Evolutionary conservation across 2,113 vertebrate species (phyloP).

Genomic region (Stegastes partitus): DNA sequence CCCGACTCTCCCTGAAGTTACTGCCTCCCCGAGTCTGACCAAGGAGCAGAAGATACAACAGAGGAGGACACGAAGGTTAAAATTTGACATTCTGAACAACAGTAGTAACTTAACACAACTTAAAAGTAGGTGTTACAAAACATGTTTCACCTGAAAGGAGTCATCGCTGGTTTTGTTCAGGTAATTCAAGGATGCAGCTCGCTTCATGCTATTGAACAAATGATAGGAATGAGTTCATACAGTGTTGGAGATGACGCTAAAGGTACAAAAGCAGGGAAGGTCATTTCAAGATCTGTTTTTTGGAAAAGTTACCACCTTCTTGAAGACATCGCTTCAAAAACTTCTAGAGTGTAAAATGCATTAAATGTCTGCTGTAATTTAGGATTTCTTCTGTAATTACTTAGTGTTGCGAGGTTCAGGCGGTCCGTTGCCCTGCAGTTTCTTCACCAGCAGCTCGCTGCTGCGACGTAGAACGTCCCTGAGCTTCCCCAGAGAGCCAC

Average conservation of each 20-base stretch:
- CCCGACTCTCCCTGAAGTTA: conserved; percentile 78
- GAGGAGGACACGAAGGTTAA: neutral
- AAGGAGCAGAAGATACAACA: conserved; percentile 1
- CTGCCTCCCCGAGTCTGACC: conserved; percentile 66
- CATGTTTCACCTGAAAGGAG: conserved; percentile 88
- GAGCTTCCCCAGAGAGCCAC: conserved; percentile 94
- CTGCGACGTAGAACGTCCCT: conserved; percentile 93
- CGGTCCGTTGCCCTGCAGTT: conserved; percentile 92
- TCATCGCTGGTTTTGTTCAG: conserved; percentile 91
- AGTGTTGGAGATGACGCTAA: neutral
- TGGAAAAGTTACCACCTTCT: neutral
- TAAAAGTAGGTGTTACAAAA: neutral
- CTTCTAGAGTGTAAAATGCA: too few species aligned
- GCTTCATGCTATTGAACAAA: conserved; percentile 90
- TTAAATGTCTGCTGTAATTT: too few species aligned
- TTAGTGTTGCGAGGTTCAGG: conserved; percentile 88
- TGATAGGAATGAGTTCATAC: neutral
- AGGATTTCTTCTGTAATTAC: conserved; percentile 67
- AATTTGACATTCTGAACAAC: neutral
- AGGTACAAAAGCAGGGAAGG: neutral
- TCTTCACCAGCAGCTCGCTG: conserved; percentile 97
- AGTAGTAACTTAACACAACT: too few species aligned
- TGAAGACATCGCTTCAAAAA: too few species aligned
- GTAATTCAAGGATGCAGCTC: conserved; percentile 94
- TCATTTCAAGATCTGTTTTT: neutral